Evolutionary conservation across 2,113 vertebrate species (phyloP).

Genomic region (Psammodynastes pulverulentus): DNA sequence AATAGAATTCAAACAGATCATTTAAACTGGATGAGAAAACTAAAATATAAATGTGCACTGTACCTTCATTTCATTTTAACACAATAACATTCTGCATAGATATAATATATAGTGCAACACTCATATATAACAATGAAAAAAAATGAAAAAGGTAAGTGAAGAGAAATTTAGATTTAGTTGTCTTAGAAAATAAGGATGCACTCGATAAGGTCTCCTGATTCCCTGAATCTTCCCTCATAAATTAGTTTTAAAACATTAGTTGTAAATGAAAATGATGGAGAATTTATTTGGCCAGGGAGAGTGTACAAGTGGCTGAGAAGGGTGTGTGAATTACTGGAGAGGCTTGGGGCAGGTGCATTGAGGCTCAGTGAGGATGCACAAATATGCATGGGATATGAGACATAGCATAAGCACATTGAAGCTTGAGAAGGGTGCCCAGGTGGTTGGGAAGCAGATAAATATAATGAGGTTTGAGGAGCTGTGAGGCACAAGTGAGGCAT

Average conservation of each 20-base stretch:
- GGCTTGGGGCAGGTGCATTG: fast-evolving
- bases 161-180: not conserved
- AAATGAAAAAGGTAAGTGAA: not conserved
- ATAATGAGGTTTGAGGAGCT: not conserved
- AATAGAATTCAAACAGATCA: not conserved
- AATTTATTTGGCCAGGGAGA: not conserved
- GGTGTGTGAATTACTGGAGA: not conserved
- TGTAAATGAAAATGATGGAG: not conserved
- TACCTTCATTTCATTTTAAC: not conserved
- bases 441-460: not conserved
- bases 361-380: not conserved
- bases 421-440: not conserved
- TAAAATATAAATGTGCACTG: not conserved
- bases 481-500: not conserved
- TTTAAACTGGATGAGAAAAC: not conserved
- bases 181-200: not conserved
- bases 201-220: not conserved
- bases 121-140: not conserved
- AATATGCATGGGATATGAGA: not conserved
- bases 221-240: not conserved
- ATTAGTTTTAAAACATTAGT: not conserved
- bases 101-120: not conserved
- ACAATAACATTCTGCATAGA: not conserved
- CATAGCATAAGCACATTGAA: not conserved
- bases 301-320: not conserved